Evolutionary conservation across 1,140 invertebrate species (phyloP).

Genomic region (Drosophila parvula): DNA sequence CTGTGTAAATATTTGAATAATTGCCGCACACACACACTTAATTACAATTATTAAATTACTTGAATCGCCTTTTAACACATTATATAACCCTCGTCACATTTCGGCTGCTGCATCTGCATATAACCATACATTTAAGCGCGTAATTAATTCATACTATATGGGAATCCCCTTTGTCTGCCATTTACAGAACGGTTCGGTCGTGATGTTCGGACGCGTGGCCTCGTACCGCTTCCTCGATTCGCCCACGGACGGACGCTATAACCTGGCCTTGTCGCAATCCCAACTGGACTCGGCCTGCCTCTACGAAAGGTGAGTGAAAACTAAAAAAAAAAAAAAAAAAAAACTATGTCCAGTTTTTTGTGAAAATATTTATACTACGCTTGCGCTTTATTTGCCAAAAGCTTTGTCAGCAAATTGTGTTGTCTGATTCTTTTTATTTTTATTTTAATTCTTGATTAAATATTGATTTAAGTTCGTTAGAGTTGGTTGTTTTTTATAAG

Average conservation of each 20-base stretch:
- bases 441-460: not conserved
- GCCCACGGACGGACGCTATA: conserved; percentile 91
- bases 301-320: conserved; percentile 88
- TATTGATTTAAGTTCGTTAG: not conserved
- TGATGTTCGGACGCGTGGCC: conserved; percentile 95
- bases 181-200: conserved; percentile 91
- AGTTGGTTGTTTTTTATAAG: not conserved
- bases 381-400: conserved; percentile 25
- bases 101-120: too few species aligned
- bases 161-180: conserved; percentile 5
- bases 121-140: not conserved
- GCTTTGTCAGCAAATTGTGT: conserved; percentile 17
- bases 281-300: conserved; percentile 90
- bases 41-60: conserved; percentile 52
- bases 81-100: conserved; percentile 42
- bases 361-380: conserved; percentile 13
- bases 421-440: conserved; percentile 2
- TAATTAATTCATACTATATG: conserved; percentile 42
- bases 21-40: conserved; percentile 22
- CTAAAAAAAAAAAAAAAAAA: not conserved
- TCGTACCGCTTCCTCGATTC: conserved; percentile 97
- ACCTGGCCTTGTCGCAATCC: conserved; percentile 86
- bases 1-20: conserved; percentile 40
- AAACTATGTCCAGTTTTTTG: not conserved
- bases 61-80: conserved; percentile 25